A percentile compares a stretch with the other conserved stretches of the same genome.
These are phyloP conservation scores for Chanos chanos DNA, from an alignment of 2,797 vertebrate species.

Conservation along the genomic window DNA sequence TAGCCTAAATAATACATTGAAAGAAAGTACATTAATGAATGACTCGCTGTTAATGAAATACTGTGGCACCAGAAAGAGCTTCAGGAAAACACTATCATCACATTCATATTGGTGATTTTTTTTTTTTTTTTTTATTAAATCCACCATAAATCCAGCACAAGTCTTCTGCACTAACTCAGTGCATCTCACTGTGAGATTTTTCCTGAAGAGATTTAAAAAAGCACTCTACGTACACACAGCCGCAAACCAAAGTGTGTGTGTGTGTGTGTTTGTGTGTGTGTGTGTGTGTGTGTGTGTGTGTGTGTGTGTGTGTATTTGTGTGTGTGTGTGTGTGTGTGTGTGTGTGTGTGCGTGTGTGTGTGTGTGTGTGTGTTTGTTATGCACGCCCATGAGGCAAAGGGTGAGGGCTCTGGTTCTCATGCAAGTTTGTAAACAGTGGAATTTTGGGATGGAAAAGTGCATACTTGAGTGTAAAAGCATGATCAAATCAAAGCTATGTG, in stretches of 20 bases:
- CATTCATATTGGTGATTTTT: too few species aligned
- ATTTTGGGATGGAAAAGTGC: slow-evolving; percentile 49
- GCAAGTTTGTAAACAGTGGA: slow-evolving; percentile 30
- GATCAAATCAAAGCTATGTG: slow-evolving; percentile 39
- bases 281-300: slow-evolving; percentile 22
- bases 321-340: slow-evolving; percentile 12
- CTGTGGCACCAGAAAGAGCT: too few species aligned
- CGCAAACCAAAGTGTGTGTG: neutral
- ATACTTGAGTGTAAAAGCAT: slow-evolving; percentile 48
- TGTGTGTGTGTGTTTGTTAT: slow-evolving; percentile 20
- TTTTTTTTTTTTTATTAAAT: too few species aligned
- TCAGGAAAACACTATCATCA: too few species aligned
- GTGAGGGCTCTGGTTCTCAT: neutral
- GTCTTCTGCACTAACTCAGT: too few species aligned
- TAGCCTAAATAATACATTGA: neutral
- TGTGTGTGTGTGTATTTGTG: slow-evolving; percentile 21
- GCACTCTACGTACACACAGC: neutral
- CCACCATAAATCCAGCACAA: too few species aligned
- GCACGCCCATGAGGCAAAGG: slow-evolving; percentile 1
- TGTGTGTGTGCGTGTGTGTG: slow-evolving; percentile 22
- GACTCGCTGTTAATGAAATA: neutral
- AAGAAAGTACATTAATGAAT: neutral
- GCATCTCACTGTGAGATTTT: neutral
- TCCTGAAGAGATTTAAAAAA: neutral
- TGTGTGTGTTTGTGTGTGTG: slow-evolving; percentile 13